phyloP scores from a whole-genome alignment of 2,113 vertebrate genomes.

The Zingel zingel region DNA sequence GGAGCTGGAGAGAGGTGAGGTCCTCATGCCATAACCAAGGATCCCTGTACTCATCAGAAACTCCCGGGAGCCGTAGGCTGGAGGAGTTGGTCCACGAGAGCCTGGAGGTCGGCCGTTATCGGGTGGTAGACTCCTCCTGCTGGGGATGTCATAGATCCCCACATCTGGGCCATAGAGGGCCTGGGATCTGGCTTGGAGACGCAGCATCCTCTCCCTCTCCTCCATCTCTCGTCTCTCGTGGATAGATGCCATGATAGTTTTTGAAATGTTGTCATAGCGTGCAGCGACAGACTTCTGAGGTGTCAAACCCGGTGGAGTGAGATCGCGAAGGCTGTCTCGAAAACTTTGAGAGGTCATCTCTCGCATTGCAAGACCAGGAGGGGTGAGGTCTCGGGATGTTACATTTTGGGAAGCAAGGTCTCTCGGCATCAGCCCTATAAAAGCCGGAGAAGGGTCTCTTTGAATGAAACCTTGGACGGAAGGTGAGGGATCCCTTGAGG shows the following conservation, averaged over 20 bases:
- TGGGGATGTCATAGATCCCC: conserved; percentile 91
- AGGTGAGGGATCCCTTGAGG: conserved; percentile 68
- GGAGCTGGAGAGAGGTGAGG: conserved; percentile 87
- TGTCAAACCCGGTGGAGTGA: conserved; percentile 48
- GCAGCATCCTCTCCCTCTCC: conserved; percentile 90
- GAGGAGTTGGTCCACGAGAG: conserved; percentile 80
- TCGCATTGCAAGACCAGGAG: conserved; percentile 47
- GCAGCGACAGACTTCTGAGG: conserved; percentile 87
- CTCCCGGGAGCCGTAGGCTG: conserved; percentile 92
- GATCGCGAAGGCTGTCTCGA: conserved; percentile 64
- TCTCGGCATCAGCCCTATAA: conserved; percentile 64
- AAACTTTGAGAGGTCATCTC: conserved; percentile 57
- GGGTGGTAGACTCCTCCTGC: conserved; percentile 90
- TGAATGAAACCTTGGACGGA: conserved; percentile 72
- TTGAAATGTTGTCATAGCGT: conserved; percentile 93
- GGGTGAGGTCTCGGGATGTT: conserved; percentile 54
- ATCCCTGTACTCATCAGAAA: conserved; percentile 89
- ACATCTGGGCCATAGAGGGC: conserved; percentile 88
- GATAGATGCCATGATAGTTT: conserved; percentile 95
- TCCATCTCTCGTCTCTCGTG: conserved; percentile 93
- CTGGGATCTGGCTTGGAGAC: conserved; percentile 87
- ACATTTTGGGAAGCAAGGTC: conserved; percentile 63
- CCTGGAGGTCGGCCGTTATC: conserved; percentile 78
- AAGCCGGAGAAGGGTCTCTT: conserved; percentile 67
- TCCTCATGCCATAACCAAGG: conserved; percentile 88